Evolutionary conservation across 2,113 vertebrate genomes (phyloP).

Genomic region (Callipepla squamata): DNA sequence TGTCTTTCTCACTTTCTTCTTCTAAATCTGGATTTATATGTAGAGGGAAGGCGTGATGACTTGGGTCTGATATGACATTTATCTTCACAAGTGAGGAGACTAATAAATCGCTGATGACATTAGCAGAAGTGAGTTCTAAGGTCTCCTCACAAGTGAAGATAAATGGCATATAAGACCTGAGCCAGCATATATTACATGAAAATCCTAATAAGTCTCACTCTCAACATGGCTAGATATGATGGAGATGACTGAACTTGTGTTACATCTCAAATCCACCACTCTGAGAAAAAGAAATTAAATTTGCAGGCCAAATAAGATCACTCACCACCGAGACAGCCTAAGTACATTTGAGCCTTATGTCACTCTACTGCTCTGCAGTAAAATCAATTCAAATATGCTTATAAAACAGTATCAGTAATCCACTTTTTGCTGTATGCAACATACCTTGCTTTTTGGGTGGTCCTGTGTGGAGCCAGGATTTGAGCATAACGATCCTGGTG

Average conservation of each 20-base stretch:
- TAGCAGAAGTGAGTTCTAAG: conserved; percentile 67
- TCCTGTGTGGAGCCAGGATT: not conserved
- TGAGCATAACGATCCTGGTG: not conserved
- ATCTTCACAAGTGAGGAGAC: conserved; percentile 63
- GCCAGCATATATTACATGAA: conserved; percentile 57
- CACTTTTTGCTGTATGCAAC: not conserved
- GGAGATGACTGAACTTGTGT: conserved; percentile 1
- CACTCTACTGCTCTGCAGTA: not conserved
- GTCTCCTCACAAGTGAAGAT: conserved; percentile 63
- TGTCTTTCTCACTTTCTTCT: conserved; percentile 15
- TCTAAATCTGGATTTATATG: conserved; percentile 58
- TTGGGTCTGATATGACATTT: conserved; percentile 62
- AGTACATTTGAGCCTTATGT: not conserved
- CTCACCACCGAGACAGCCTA: not conserved
- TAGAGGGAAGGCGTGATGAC: conserved; percentile 42
- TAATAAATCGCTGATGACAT: conserved; percentile 65
- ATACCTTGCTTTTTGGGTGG: not conserved
- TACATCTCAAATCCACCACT: conserved; percentile 9
- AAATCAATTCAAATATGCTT: not conserved
- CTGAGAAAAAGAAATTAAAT: conserved; percentile 21
- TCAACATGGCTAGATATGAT: conserved; percentile 18
- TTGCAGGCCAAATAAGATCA: not conserved
- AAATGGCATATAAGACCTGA: conserved; percentile 41
- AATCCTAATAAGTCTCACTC: conserved; percentile 44
- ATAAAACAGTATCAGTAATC: not conserved